phyloP scores from a whole-genome alignment of 2,797 vertebrate genomes.

The Bovichtus variegatus region DNA sequence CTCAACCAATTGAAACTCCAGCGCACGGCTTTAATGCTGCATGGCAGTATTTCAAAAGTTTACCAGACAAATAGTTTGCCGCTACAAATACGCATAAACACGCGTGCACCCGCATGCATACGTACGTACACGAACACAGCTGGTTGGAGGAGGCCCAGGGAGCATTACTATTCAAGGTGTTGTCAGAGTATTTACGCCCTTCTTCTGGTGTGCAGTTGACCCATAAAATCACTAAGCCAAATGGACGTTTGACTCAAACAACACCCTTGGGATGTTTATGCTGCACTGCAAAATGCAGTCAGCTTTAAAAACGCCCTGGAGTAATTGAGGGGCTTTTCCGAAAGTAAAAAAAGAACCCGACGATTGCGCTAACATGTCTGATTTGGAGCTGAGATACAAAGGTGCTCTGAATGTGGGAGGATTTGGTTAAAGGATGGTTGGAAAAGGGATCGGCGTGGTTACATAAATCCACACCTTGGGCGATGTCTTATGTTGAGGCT shows the following conservation, averaged over 20 bases:
- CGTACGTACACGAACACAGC: slow-evolving; percentile 12
- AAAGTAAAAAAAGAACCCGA: slow-evolving; percentile 21
- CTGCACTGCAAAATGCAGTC: slow-evolving; percentile 47
- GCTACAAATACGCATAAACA: background rate
- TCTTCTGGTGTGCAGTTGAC: slow-evolving; percentile 68
- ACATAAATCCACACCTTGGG: slow-evolving; percentile 74
- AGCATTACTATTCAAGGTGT: slow-evolving; percentile 65
- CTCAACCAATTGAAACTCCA: slow-evolving; percentile 9
- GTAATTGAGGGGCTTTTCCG: slow-evolving; percentile 36
- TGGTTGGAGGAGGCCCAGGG: slow-evolving; percentile 13
- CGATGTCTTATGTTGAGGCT: slow-evolving; percentile 58
- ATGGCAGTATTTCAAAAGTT: slow-evolving; percentile 31
- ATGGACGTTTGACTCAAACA: slow-evolving; percentile 76
- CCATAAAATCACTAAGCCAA: slow-evolving; percentile 72
- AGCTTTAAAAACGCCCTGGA: slow-evolving; percentile 51
- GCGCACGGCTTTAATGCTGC: slow-evolving; percentile 18
- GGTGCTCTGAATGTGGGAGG: slow-evolving; percentile 53
- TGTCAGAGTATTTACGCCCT: slow-evolving; percentile 55
- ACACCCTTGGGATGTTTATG: slow-evolving; percentile 70
- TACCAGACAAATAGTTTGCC: slow-evolving; percentile 17
- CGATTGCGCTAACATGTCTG: slow-evolving; percentile 36
- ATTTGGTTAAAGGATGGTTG: slow-evolving; percentile 53
- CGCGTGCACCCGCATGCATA: background rate
- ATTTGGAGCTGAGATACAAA: slow-evolving; percentile 52
- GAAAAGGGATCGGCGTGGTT: slow-evolving; percentile 48